Percentiles rank a stretch among this genome's conserved stretches.
These are phyloP conservation scores for Myiotriccus ornatus DNA, from an alignment of 2,797 vertebrate species.

Conservation along the genomic window DNA sequence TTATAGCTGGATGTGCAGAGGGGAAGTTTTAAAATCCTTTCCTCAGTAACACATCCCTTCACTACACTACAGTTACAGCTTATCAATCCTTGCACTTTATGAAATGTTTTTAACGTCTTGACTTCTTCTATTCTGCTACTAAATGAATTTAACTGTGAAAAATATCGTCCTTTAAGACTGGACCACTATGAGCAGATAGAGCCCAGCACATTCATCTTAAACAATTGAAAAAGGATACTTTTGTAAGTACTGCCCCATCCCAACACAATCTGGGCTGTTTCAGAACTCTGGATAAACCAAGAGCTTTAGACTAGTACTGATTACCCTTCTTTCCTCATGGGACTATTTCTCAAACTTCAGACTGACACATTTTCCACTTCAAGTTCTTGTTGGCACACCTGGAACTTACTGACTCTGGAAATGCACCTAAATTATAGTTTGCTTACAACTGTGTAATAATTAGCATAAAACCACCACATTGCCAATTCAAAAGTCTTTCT, in stretches of 20 bases:
- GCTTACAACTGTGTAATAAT: background rate
- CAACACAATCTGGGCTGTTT: background rate
- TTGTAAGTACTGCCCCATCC: background rate
- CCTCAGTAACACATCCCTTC: background rate
- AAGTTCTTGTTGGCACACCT: background rate
- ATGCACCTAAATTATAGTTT: background rate
- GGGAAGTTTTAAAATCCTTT: background rate
- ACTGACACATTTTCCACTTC: background rate
- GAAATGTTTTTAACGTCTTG: background rate
- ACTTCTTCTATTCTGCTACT: background rate
- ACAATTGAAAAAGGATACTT: background rate
- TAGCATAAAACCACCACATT: background rate
- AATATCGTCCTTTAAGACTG: background rate
- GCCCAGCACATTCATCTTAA: background rate
- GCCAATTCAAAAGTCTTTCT: background rate
- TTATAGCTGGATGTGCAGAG: background rate
- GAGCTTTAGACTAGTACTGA: background rate
- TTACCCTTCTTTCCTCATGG: background rate
- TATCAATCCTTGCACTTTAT: background rate
- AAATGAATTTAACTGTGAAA: background rate
- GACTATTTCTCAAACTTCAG: background rate
- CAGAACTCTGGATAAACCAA: background rate
- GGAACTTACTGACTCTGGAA: background rate
- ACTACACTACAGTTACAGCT: background rate
- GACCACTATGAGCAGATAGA: background rate